phyloP scores from a whole-genome alignment of 2,113 vertebrate species.

The Alexandromys fortis region DNA sequence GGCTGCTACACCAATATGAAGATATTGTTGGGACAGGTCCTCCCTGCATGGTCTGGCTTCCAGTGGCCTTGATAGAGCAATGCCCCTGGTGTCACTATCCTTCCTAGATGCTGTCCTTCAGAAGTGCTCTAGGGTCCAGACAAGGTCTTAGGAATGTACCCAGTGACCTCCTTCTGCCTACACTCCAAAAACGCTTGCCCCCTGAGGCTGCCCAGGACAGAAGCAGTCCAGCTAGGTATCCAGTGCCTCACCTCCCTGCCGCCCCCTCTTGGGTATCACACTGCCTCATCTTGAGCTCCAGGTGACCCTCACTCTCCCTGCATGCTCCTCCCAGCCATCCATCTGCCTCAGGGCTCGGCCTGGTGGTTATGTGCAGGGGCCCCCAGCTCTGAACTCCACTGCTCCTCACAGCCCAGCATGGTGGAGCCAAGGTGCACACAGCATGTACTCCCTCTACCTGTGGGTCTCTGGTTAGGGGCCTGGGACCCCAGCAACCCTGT shows the following conservation, averaged over 20 bases:
- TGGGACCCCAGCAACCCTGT: slow-evolving; percentile 7
- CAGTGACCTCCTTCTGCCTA: background rate
- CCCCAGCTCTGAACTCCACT: background rate
- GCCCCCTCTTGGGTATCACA: background rate
- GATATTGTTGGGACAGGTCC: background rate
- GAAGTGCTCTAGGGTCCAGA: background rate
- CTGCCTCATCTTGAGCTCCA: background rate
- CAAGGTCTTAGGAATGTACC: background rate
- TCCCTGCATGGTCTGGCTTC: background rate
- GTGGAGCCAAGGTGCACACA: background rate
- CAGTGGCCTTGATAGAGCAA: background rate
- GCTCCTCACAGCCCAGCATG: background rate
- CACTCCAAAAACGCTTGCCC: background rate
- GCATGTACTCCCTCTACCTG: background rate
- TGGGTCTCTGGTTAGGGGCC: background rate
- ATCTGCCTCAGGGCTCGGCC: background rate
- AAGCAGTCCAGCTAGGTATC: background rate
- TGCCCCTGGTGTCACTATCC: background rate
- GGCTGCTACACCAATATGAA: background rate
- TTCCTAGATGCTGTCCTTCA: background rate
- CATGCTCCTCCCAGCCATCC: background rate
- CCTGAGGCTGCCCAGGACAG: background rate
- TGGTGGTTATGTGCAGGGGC: background rate
- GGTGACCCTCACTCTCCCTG: background rate
- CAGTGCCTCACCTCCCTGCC: background rate